Evolutionary conservation across 2,797 vertebrate species (phyloP).

Genomic region (Acrossocheilus fasciatus): DNA sequence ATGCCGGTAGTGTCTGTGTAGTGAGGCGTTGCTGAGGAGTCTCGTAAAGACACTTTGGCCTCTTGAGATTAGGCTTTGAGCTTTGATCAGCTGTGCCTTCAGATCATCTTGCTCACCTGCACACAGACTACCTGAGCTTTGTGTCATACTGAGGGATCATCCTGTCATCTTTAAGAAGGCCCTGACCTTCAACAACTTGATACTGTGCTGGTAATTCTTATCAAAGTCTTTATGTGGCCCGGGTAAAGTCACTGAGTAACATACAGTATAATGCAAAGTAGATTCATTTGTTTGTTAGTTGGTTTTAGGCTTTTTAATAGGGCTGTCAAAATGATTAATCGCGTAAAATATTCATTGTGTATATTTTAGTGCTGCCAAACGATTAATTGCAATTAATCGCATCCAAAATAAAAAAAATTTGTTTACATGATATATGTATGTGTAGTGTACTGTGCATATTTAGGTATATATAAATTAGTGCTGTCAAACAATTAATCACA

Average conservation of each 20-base stretch:
- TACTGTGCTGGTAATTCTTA: conserved; percentile 1
- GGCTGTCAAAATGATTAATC: neutral
- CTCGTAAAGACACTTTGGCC: conserved; percentile 43
- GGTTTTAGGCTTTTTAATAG: neutral
- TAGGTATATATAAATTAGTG: too few species aligned
- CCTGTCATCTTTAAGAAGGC: conserved; percentile 21
- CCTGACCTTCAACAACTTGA: conserved; percentile 25
- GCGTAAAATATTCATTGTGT: too few species aligned
- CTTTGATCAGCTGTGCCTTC: conserved; percentile 40
- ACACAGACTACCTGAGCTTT: conserved; percentile 41
- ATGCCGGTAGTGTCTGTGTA: conserved; percentile 33
- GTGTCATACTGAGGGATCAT: conserved; percentile 26
- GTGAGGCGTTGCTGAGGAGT: conserved; percentile 26
- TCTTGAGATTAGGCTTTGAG: conserved; percentile 51
- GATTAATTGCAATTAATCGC: too few species aligned
- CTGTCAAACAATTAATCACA: too few species aligned
- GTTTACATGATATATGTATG: too few species aligned
- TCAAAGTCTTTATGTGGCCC: conserved; percentile 6
- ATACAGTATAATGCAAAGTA: neutral
- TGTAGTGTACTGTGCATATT: too few species aligned
- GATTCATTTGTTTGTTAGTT: neutral
- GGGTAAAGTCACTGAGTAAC: neutral
- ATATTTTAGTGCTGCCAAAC: too few species aligned
- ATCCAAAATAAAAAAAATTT: too few species aligned
- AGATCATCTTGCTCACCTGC: conserved; percentile 34